Base-by-base conservation (phyloP, 2,888 invertebrate genomes). In the Syrphus vitripennis region DNA sequence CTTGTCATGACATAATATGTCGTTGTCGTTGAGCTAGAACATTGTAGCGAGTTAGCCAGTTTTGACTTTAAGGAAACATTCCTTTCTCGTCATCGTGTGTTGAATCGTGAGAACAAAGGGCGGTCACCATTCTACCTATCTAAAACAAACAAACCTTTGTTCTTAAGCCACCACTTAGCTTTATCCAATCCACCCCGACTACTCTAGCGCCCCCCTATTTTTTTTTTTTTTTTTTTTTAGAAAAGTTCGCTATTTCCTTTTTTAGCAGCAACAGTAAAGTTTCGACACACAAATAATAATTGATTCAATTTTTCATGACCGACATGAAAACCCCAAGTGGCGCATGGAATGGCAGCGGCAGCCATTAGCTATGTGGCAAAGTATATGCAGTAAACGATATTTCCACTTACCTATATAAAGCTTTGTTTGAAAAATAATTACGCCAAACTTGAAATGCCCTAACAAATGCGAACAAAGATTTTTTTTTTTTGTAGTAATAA, bases 271-370 rank as follows among this genome's bases (percentile, higher is more conserved):
- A 5, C 31, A 57, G 12, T 12, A 42, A 72, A 80, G 42, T 82
- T 82, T 86, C 77, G 84, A 86, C 86, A 84, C 75, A 86, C 82
- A 82, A 86, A 59, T 59, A 59, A 78, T 82, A 82, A 86, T 86
- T 86, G 86, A 86, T 74, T 86, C 81, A 40, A 86, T 84, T 81
- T 84, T 81, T 84, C 84, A 84, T 82, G 86, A 86, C 86, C 82
- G 82, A 74, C 86, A 86, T 82, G 77, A 50, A 81, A 72, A 34
- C 59, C 86, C 77, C 81, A 71, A 71, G 84, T 76, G 80, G 71
- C n/a, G n/a, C 59, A 37, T 21, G 57, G 48, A 14, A 16, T 14
- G 4, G 14, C 4, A 6, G 12, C 16, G 19, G 12, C 14, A 6
- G 5, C 2, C 16, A 7, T 37, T 34, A 40, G n/a, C 2, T 45